Evolutionary conservation across 2,797 vertebrate genomes (phyloP).

Genomic region (Myripristis murdjan): DNA sequence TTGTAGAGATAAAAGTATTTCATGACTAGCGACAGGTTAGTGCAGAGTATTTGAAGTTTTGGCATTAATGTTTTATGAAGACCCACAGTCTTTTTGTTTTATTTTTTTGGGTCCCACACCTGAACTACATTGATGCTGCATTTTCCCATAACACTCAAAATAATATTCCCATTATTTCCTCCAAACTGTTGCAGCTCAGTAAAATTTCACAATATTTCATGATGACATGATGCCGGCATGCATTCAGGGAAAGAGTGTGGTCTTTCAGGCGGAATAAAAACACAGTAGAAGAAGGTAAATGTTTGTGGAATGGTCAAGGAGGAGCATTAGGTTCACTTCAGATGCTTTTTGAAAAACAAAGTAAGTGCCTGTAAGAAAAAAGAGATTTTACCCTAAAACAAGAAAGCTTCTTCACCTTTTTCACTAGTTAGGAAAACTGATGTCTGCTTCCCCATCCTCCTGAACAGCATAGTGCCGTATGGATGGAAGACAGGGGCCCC

Average conservation of each 20-base stretch:
- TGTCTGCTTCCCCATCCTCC: conserved; percentile 52
- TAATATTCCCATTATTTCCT: background rate
- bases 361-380: too few species aligned
- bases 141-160: background rate
- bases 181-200: background rate
- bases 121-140: too few species aligned
- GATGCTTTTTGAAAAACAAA: background rate
- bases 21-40: background rate
- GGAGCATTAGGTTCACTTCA: background rate
- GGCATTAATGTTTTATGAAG: background rate
- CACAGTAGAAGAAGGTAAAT: too few species aligned
- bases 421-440: conserved; percentile 55
- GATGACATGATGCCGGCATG: too few species aligned
- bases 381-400: too few species aligned
- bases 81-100: background rate
- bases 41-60: background rate
- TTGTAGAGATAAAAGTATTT: background rate
- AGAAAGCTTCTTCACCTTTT: conserved; percentile 7
- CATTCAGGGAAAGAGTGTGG: too few species aligned
- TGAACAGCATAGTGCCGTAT: conserved; percentile 19
- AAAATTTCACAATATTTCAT: background rate
- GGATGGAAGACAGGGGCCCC: conserved; percentile 55
- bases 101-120: background rate
- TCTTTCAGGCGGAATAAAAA: too few species aligned
- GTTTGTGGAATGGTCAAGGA: too few species aligned